Conservation (phyloP, 2,797 vertebrate species). For the Synanceia verrucosa region DNA sequence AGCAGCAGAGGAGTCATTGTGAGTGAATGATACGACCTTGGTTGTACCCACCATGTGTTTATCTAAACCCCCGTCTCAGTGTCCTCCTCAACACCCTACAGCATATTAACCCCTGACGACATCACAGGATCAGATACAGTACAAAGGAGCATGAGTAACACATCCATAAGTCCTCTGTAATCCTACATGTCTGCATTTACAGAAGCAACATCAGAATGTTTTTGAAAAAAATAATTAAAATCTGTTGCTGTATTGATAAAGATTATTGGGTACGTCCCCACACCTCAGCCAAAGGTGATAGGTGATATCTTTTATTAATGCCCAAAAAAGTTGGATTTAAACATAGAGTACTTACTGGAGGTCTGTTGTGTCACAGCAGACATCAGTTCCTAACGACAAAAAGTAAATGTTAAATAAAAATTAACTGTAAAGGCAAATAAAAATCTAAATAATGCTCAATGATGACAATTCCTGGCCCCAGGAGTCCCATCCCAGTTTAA, state of each 20-base stretch:
- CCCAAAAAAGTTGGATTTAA: background rate
- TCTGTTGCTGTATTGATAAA: background rate
- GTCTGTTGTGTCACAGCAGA: background rate
- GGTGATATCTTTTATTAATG: background rate
- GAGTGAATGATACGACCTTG: constrained; percentile 50
- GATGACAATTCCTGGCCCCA: background rate
- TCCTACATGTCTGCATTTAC: background rate
- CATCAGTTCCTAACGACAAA: background rate
- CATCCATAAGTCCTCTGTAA: background rate
- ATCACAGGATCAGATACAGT: too few relatives aligned
- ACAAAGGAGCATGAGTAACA: background rate
- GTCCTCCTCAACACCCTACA: constrained; percentile 14
- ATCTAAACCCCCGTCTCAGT: constrained; percentile 29
- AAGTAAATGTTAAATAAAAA: background rate
- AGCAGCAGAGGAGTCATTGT: constrained; percentile 21
- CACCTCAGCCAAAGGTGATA: background rate
- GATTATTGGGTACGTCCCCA: background rate
- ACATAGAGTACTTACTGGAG: background rate
- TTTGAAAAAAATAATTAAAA: background rate
- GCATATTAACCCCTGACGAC: background rate
- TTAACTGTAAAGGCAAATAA: too few relatives aligned
- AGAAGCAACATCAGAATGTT: background rate
- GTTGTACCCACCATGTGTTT: constrained; percentile 57
- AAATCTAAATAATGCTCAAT: too few relatives aligned
- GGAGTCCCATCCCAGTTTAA: background rate